Conservation (phyloP, 2,797 vertebrate genomes). For the Linurgus olivaceus region DNA sequence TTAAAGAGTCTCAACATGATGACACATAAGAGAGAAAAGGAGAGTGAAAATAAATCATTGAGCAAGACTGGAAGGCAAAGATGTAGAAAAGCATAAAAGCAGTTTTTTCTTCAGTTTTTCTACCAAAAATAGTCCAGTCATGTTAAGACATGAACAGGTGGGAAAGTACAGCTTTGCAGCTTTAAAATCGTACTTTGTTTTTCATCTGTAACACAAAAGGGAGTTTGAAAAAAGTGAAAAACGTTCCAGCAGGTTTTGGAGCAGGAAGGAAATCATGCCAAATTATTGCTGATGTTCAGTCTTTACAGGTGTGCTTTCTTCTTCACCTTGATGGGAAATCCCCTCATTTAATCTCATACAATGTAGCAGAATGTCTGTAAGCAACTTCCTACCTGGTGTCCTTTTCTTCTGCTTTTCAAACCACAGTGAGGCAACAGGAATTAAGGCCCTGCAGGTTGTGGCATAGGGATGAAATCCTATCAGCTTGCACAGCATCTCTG, state of each 20-base stretch:
- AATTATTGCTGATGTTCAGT: constrained; percentile 57
- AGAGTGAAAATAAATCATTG: constrained; percentile 57
- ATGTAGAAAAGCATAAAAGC: background rate
- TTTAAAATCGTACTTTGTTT: constrained; percentile 63
- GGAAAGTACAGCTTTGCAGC: constrained; percentile 66
- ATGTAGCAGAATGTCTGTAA: background rate
- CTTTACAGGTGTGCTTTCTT: constrained; percentile 71
- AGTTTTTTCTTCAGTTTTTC: constrained; percentile 15
- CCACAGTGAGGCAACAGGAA: background rate
- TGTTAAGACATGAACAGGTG: constrained; percentile 72
- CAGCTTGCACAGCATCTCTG: background rate
- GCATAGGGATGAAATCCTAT: background rate
- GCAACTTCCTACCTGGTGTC: background rate
- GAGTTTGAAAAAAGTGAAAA: constrained; percentile 47
- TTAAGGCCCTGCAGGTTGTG: background rate
- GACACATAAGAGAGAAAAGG: constrained; percentile 6
- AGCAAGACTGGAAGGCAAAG: constrained; percentile 19
- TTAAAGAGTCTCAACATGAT: constrained; percentile 31
- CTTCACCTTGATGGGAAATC: constrained; percentile 67
- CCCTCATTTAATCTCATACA: constrained; percentile 46
- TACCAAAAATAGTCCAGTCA: constrained; percentile 63
- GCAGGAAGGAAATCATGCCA: constrained; percentile 76
- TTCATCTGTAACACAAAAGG: constrained; percentile 61
- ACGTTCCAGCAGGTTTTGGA: constrained; percentile 69
- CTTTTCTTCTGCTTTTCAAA: background rate